Evolutionary conservation across 2,888 invertebrate genomes (phyloP).

Genomic region (Tenthredo distinguenda): DNA sequence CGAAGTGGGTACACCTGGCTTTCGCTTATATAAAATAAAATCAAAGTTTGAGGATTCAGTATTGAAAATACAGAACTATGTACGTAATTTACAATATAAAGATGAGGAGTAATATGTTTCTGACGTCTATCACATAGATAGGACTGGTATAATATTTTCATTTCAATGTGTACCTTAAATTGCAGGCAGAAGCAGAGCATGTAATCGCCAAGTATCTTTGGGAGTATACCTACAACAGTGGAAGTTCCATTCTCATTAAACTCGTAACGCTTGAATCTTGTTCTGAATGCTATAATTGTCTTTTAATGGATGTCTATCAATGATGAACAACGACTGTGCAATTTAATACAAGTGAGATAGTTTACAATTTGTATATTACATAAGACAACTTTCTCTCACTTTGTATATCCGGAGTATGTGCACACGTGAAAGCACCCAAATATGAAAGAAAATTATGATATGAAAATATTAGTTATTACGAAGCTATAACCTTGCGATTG

Average conservation of each 20-base stretch:
- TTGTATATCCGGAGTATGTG: background rate
- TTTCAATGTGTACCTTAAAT: background rate
- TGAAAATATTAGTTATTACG: background rate
- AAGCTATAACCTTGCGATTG: too few species aligned
- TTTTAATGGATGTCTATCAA: background rate
- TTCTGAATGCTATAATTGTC: slow-evolving; percentile 6
- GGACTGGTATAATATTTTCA: background rate
- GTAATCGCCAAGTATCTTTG: background rate
- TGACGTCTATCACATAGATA: background rate
- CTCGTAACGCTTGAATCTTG: background rate
- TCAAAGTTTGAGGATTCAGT: too few species aligned
- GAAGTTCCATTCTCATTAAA: background rate
- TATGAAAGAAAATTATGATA: background rate
- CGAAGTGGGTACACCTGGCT: too few species aligned
- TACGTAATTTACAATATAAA: too few species aligned
- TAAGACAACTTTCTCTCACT: background rate
- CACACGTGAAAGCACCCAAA: background rate
- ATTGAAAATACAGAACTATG: too few species aligned
- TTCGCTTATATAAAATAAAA: too few species aligned
- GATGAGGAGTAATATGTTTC: background rate
- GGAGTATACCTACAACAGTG: background rate
- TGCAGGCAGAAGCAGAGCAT: background rate
- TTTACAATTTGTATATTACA: background rate
- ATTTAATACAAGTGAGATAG: slow-evolving; percentile 22
- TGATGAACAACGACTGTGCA: slow-evolving; percentile 27